Evolutionary conservation across 1,140 invertebrate species (phyloP).

Genomic region (Bombus superbus): DNA sequence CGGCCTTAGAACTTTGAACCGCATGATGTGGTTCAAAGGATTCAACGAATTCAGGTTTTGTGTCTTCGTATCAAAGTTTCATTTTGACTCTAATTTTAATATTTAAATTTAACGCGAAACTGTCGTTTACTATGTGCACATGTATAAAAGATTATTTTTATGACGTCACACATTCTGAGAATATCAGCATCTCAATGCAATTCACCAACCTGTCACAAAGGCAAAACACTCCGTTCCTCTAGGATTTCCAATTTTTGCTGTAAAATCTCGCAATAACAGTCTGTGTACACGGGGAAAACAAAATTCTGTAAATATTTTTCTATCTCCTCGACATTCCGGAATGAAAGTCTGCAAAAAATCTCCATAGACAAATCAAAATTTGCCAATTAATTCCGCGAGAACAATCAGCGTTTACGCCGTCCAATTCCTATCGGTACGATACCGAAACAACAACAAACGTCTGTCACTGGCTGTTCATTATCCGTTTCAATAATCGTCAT

Average conservation of each 20-base stretch:
- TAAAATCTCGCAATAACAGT: conserved; percentile 5
- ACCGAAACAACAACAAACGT: not conserved
- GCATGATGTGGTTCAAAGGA: no score
- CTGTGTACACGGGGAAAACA: not conserved
- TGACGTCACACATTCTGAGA: not conserved
- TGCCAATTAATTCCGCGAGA: not conserved
- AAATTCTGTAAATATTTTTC: not conserved
- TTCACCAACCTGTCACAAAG: not conserved
- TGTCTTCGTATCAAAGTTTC: no score
- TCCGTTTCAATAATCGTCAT: not conserved
- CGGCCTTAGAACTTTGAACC: no score
- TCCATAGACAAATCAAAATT: not conserved
- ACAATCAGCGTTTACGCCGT: not conserved
- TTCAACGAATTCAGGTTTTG: no score
- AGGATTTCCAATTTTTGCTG: not conserved
- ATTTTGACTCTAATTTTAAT: no score
- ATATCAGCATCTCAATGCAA: not conserved
- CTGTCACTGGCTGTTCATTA: not conserved
- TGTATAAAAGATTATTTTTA: not conserved
- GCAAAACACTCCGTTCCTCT: not conserved
- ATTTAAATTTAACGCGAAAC: no score
- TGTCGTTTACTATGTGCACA: not conserved
- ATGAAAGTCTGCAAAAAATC: not conserved
- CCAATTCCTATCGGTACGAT: not conserved
- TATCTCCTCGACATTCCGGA: not conserved